Percentiles rank a stretch among this genome's conserved stretches.
phyloP scores from a whole-genome alignment of 2,797 vertebrate species.

The Cygnus olor region DNA sequence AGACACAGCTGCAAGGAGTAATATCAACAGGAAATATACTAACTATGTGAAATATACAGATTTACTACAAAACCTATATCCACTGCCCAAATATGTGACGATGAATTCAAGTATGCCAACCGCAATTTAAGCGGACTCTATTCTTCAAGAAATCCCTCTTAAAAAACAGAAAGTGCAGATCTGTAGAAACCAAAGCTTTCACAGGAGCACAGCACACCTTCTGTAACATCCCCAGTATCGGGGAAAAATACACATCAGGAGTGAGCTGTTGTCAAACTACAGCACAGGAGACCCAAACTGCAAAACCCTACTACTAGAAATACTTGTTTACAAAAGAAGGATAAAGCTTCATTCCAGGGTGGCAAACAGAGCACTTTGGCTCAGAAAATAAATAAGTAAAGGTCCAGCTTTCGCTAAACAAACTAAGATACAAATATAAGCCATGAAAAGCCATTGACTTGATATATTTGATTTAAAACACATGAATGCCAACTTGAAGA shows the following conservation, averaged over 20 bases:
- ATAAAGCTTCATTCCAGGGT: not conserved
- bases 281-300: not conserved
- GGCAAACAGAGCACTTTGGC: not conserved
- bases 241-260: not conserved
- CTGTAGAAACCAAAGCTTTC: not conserved
- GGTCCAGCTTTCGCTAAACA: not conserved
- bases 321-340: not conserved
- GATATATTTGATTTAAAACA: not conserved
- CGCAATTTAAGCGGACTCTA: not conserved
- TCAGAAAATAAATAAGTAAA: not conserved
- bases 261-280: not conserved
- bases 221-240: not conserved
- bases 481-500: not conserved
- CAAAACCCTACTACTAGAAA: not conserved
- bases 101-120: not conserved
- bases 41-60: not conserved
- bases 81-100: not conserved
- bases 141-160: not conserved
- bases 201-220: not conserved
- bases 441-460: not conserved
- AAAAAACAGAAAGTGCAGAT: not conserved
- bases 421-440: not conserved
- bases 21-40: not conserved
- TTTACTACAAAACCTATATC: not conserved
- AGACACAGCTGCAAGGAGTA: not conserved